Evolutionary conservation across 1,140 invertebrate genomes (phyloP).

Genomic region (Magallana gigas): DNA sequence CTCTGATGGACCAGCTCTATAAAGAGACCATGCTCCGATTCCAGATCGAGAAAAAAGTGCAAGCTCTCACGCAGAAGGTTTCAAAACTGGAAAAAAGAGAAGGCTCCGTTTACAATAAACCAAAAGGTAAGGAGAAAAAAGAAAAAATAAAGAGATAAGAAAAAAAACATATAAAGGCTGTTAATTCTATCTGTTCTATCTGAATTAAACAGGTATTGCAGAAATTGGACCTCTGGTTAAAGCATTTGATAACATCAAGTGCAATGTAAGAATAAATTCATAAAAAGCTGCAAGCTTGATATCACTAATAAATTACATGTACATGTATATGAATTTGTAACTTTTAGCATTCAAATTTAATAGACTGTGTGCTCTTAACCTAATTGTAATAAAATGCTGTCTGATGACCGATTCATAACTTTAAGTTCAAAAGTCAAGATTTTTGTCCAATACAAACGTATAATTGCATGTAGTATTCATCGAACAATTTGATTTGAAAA

Average conservation of each 20-base stretch:
- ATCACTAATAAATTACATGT: background rate
- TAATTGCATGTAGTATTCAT: too few relatives aligned
- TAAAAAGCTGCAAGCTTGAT: background rate
- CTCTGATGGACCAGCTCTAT: background rate
- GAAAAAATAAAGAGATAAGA: background rate
- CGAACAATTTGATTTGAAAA: too few relatives aligned
- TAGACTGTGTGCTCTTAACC: too few relatives aligned
- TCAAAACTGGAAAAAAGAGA: background rate
- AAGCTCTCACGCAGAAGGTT: background rate
- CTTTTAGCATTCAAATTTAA: too few relatives aligned
- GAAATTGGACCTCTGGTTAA: background rate
- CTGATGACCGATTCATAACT: too few relatives aligned
- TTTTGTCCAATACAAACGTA: too few relatives aligned
- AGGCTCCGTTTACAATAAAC: background rate
- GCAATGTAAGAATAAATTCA: background rate
- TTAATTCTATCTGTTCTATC: too few relatives aligned
- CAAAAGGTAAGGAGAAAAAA: background rate
- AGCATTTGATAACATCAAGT: background rate
- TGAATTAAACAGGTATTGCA: background rate
- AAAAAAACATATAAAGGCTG: too few relatives aligned
- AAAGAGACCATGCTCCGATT: background rate
- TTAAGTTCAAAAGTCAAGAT: too few relatives aligned
- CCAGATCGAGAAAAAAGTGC: background rate
- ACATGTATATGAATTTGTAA: background rate
- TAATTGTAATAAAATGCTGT: too few relatives aligned